phyloP scores from a whole-genome alignment of 2,797 vertebrate genomes.

The Discoglossus pictus region DNA sequence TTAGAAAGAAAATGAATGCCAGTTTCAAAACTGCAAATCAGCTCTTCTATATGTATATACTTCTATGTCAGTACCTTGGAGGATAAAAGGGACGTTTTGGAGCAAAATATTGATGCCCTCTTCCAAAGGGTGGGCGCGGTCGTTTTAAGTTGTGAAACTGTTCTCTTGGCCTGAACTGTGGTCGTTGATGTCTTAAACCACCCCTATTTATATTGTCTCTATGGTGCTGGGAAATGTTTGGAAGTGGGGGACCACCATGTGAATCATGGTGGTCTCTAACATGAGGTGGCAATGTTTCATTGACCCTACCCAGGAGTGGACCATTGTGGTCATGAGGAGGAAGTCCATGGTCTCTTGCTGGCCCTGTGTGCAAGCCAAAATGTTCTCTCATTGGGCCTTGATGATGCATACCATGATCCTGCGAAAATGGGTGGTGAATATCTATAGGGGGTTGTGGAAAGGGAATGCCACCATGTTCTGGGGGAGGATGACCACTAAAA shows the following conservation, averaged over 20 bases:
- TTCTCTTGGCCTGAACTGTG: slow-evolving; percentile 72
- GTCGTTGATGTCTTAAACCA: slow-evolving; percentile 66
- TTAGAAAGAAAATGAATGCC: no score
- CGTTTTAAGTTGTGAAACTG: slow-evolving; percentile 80
- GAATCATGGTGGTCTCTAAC: slow-evolving; percentile 66
- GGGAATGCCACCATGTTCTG: slow-evolving; percentile 58
- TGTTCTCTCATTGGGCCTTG: slow-evolving; percentile 83
- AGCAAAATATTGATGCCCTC: slow-evolving; percentile 77
- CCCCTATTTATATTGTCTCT: slow-evolving; percentile 69
- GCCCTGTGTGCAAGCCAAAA: slow-evolving; percentile 70
- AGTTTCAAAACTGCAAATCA: background rate
- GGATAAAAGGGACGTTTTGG: slow-evolving; percentile 93
- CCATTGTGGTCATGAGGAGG: slow-evolving; percentile 70
- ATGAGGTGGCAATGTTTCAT: slow-evolving; percentile 67
- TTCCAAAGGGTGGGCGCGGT: slow-evolving; percentile 75
- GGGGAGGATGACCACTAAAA: slow-evolving; percentile 65
- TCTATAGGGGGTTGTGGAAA: slow-evolving; percentile 66
- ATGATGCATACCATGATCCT: slow-evolving; percentile 71
- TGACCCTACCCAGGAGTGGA: slow-evolving; percentile 71
- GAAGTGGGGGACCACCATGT: slow-evolving; percentile 61
- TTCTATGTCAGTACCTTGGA: slow-evolving; percentile 84
- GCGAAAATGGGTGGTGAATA: slow-evolving; percentile 62
- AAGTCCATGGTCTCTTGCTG: slow-evolving; percentile 72
- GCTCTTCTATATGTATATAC: background rate
- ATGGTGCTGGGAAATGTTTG: slow-evolving; percentile 62